Evolutionary conservation across 2,797 vertebrate genomes (phyloP).

Genomic region (Selene dorsalis): DNA sequence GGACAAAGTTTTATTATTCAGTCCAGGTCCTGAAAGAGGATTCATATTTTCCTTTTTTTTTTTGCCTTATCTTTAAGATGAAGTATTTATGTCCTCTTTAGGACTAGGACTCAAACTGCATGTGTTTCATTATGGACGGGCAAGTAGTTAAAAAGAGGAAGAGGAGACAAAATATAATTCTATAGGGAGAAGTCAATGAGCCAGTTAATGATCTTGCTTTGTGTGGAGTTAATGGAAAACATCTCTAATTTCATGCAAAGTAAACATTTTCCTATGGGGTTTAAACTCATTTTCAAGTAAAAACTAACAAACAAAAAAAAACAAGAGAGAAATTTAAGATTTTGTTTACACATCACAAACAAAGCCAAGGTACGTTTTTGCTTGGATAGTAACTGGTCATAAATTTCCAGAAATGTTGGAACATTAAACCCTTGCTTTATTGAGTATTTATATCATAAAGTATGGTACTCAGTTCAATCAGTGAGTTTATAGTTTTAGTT

Average conservation of each 20-base stretch:
- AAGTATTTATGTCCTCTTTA: not conserved
- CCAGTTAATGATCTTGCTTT: slow-evolving; percentile 76
- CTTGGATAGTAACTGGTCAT: not conserved
- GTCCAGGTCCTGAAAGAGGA: not conserved
- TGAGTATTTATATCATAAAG: not conserved
- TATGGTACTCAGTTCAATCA: not conserved
- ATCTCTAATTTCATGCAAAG: slow-evolving; percentile 78
- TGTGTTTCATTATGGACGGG: slow-evolving; percentile 60
- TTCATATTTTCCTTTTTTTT: slow-evolving; percentile 11
- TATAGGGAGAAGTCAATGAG: slow-evolving; percentile 73
- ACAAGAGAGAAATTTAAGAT: not conserved
- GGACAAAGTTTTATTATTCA: slow-evolving; percentile 15
- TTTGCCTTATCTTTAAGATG: not conserved
- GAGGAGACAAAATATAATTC: slow-evolving; percentile 61
- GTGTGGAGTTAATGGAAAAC: slow-evolving; percentile 71
- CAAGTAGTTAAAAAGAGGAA: slow-evolving; percentile 62
- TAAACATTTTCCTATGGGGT: slow-evolving; percentile 67
- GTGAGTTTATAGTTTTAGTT: slow-evolving; percentile 18
- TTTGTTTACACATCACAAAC: slow-evolving; percentile 10
- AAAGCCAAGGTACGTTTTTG: not conserved
- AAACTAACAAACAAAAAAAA: not conserved
- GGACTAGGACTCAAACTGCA: slow-evolving; percentile 36
- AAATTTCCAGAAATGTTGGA: not conserved
- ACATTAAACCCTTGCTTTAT: not conserved
- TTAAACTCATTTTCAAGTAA: slow-evolving; percentile 38